Base-by-base conservation (phyloP, 2,797 vertebrate genomes). In the Phrynocephalus guinanensis region DNA sequence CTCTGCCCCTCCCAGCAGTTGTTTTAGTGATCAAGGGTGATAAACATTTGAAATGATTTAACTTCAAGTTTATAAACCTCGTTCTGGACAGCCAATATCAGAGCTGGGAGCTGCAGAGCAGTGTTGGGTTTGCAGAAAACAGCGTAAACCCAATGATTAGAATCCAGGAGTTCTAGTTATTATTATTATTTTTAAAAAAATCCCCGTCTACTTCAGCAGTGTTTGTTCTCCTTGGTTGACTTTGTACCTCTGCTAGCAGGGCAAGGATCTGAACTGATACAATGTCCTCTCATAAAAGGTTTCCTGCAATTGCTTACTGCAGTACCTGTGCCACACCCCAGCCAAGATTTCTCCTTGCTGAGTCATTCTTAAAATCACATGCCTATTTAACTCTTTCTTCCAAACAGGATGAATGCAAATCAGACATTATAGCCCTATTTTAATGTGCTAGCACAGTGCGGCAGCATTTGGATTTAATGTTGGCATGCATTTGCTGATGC, bases 331-430 rank as follows among this genome's bases (percentile, higher is more conserved):
- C n/a, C 71, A 52, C 87, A 18, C 18, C 82, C 84, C 44, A 50
- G 16, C 22, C 77, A 22, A 18, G 63, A 15, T 6, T 80, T 38
- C 60, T 75, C 20, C 63, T 63, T 26, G 3, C 0, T 6, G 85
- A 82, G 38, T 8, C 60, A 75, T 2, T 82, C 3, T 77, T 0
- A 0, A 66, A 18, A 76, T 0, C 30, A 85, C 76, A 48, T 0
- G 0, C 11, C 6, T 60, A n/a, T 91, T 81, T 87, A 75, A 87
- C 79, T 91, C 85, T 90, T 90, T 82, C 48, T 52, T 83, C 81
- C 11, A 80, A 84, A 2, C 15, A 73, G 83, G 3, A n/a, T 0
- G 0, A 60, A 22, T 13, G n/a, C 56, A 50, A 50, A 68, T 22
- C 60, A 33, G 18, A 7, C 5, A 18, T 30, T 7, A 63, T 1